phyloP scores from a whole-genome alignment of 2,888 invertebrate species.

The Eupsilia transversa region DNA sequence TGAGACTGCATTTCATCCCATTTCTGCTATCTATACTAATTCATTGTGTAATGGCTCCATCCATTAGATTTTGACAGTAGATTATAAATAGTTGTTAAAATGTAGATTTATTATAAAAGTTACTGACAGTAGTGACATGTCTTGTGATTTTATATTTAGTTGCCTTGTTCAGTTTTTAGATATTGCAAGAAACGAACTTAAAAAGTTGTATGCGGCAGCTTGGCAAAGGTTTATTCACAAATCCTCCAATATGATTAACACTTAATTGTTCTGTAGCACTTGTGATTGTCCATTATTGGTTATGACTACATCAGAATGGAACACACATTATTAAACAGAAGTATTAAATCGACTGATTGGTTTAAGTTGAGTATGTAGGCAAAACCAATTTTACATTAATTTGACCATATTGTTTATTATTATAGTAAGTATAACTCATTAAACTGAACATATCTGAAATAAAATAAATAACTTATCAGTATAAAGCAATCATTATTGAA shows the following conservation, averaged over 20 bases:
- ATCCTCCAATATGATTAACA: slow-evolving; percentile 20
- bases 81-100: slow-evolving; percentile 75
- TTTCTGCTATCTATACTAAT: slow-evolving; percentile 77
- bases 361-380: slow-evolving; percentile 9
- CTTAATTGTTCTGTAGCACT: slow-evolving; percentile 58
- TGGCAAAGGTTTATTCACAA: slow-evolving; percentile 28
- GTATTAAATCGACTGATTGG: slow-evolving; percentile 10
- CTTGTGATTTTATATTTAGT: slow-evolving; percentile 76
- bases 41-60: slow-evolving; percentile 84
- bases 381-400: slow-evolving; percentile 42
- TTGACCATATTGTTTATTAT: slow-evolving; percentile 63
- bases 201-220: slow-evolving; percentile 40
- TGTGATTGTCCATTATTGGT: slow-evolving; percentile 30
- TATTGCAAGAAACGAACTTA: slow-evolving; percentile 51
- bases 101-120: slow-evolving; percentile 73
- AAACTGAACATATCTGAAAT: slow-evolving; percentile 68
- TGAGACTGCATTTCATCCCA: slow-evolving; percentile 80
- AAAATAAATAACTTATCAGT: slow-evolving; percentile 43
- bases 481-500: slow-evolving; percentile 53
- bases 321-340: neutral
- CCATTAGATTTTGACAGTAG: slow-evolving; percentile 82
- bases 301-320: slow-evolving; percentile 14
- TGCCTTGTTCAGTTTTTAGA: slow-evolving; percentile 55
- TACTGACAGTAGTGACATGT: slow-evolving; percentile 73
- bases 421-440: slow-evolving; percentile 48